Percentiles rank a stretch among this genome's conserved stretches.
Conservation (phyloP, 1,140 invertebrate genomes). For the Lepidurus couesii region DNA sequence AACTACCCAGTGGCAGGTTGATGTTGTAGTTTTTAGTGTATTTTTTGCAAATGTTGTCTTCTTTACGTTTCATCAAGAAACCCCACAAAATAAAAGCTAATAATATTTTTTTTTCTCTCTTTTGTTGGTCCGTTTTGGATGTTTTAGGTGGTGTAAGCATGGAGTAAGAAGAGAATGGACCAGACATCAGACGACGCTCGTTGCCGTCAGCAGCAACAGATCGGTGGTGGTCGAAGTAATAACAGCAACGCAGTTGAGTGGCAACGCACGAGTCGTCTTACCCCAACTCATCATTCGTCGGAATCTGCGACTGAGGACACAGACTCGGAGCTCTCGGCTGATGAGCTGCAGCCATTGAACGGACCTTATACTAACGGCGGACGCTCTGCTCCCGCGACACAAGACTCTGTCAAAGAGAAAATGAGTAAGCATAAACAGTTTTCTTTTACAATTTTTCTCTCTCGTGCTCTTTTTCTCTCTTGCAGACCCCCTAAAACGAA, state of each 20-base stretch:
- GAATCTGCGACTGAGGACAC: constrained; percentile 1
- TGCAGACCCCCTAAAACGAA: too few relatives aligned
- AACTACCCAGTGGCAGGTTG: too few relatives aligned
- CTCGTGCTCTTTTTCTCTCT: background rate
- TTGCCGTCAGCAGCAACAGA: constrained; percentile 14
- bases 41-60: too few relatives aligned
- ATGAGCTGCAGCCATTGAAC: constrained; percentile 18
- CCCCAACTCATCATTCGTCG: background rate
- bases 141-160: background rate
- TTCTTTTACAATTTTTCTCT: background rate
- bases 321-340: background rate
- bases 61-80: too few relatives aligned
- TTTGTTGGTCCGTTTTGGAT: background rate
- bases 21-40: too few relatives aligned
- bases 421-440: background rate
- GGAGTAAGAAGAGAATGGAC: constrained; percentile 2
- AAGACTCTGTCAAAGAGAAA: constrained; percentile 1
- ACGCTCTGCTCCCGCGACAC: background rate
- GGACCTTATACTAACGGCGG: background rate
- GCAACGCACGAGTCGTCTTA: background rate
- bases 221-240: constrained; percentile 14
- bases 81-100: background rate
- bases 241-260: constrained; percentile 8
- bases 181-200: background rate
- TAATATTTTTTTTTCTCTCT: background rate